Base-by-base conservation (phyloP, 2,888 invertebrate species). In the Yponomeuta sedellus region DNA sequence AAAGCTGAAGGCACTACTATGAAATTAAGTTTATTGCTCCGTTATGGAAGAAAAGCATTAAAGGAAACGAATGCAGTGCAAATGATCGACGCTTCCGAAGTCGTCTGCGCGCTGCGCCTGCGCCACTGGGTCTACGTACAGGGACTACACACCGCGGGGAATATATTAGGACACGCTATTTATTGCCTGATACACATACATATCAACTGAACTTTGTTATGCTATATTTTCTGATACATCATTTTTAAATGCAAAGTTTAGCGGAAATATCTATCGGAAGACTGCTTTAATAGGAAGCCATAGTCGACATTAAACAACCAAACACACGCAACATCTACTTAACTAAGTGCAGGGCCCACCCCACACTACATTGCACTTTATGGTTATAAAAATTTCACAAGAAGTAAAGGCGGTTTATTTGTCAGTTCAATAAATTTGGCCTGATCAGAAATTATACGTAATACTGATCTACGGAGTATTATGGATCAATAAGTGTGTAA, bases 1-100 rank as follows among this genome's bases (percentile, higher is more conserved):
- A 78, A 91, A 89, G 90, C 90, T 86, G 86, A 91, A 91, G 90
- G 90, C 90, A 91, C 90, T 90, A 91, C 90, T 78, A 81, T 85
- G 78, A 88, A 90, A 86, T 77, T 75, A 87, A 86, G 74, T 74
- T 85, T 86, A 88, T 89, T 88, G 87, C 87, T 88, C 83, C 74
- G 69, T 78, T 59, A 75, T 86, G 86, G 87, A 87, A 88, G 84
- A 79, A 80, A 85, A 88, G 88, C 86, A 74, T 85, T 87, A 84
- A 52, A 22, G 81, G 87, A 87, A 88, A 88, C 87, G 85, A 88
- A 88, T 82, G 85, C 85, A 73, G 77, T 81, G 85, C 83, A 79
- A 81, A 83, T 83, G 80, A 83, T 74, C 73, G 79, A 80, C 77
- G 80, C 80, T 75, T 82, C 80, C 81, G 82, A 83, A 82, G 81